Evolutionary conservation across 2,797 vertebrate genomes (phyloP).

Genomic region (Philypnodon macrostomus): DNA sequence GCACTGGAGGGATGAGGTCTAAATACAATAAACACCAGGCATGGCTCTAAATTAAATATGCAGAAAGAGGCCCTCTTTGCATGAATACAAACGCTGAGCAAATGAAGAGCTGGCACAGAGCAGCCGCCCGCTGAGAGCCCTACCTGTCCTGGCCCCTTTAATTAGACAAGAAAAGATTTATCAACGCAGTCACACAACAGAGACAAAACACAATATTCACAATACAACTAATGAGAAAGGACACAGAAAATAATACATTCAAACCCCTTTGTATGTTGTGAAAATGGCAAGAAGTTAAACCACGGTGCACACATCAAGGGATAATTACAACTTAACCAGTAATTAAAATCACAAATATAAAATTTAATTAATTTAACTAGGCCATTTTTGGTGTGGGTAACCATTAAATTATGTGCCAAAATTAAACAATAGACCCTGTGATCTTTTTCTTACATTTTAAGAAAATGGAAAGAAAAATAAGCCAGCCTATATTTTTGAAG

Average conservation of each 20-base stretch:
- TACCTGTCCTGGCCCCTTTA: conserved; percentile 87
- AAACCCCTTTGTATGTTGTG: background rate
- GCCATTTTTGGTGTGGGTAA: conserved; percentile 48
- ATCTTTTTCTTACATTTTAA: conserved; percentile 41
- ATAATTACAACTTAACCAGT: conserved; percentile 58
- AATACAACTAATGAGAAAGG: conserved; percentile 23
- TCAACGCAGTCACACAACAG: conserved; percentile 37
- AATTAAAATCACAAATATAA: conserved; percentile 63
- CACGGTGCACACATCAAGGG: conserved; percentile 20
- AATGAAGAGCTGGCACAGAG: conserved; percentile 89
- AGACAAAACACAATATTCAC: conserved; percentile 15
- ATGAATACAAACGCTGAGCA: conserved; percentile 98
- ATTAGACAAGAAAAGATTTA: conserved; percentile 65
- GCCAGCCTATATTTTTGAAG: too few relatives aligned
- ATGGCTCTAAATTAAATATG: conserved; percentile 94
- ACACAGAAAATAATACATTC: background rate
- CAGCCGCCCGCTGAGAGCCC: conserved; percentile 85
- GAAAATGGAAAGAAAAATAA: conserved; percentile 65
- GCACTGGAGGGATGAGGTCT: conserved; percentile 93
- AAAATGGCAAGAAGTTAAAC: background rate
- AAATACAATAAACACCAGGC: conserved; percentile 96
- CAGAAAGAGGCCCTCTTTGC: conserved; percentile 96
- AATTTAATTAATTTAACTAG: conserved; percentile 60
- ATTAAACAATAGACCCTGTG: conserved; percentile 33
- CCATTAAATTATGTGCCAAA: conserved; percentile 45